Percentiles rank a stretch among this genome's conserved stretches.
Evolutionary conservation across 2,113 vertebrate species (phyloP).

Genomic region (Abramis brama): DNA sequence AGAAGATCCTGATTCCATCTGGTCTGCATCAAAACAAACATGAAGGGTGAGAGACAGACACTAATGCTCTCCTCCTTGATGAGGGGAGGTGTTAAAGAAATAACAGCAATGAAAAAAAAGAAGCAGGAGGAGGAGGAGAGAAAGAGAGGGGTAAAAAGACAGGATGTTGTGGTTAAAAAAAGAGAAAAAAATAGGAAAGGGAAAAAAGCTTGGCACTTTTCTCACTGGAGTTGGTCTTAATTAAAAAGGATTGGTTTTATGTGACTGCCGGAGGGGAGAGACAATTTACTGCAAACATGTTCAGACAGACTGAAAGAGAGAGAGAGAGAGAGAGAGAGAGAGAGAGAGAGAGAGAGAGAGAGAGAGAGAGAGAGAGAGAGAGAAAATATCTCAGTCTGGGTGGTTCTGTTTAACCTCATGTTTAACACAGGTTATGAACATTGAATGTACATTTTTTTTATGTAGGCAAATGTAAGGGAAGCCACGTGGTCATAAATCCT

Average conservation of each 20-base stretch:
- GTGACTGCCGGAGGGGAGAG: conserved; percentile 56
- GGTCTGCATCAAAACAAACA: conserved; percentile 58
- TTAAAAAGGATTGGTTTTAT: conserved; percentile 66
- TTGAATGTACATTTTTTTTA: conserved; percentile 47
- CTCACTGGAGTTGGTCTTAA: conserved; percentile 70
- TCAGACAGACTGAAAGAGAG: conserved; percentile 37
- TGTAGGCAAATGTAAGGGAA: neutral
- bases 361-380: no score
- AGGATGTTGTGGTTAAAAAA: conserved; percentile 60
- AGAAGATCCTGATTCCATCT: conserved; percentile 27
- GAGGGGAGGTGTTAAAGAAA: conserved; percentile 65
- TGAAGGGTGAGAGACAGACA: conserved; percentile 54
- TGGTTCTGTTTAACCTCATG: conserved; percentile 39
- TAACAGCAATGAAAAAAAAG: conserved; percentile 44
- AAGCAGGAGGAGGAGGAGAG: conserved; percentile 47
- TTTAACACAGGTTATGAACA: conserved; percentile 50
- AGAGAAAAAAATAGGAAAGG: conserved; percentile 12
- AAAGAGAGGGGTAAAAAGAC: conserved; percentile 54
- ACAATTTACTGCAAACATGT: conserved; percentile 60
- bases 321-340: neutral
- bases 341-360: no score
- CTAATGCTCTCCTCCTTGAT: conserved; percentile 57
- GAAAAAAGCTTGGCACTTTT: conserved; percentile 30
- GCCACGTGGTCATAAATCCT: neutral
- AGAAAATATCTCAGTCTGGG: conserved; percentile 33